Conservation (phyloP, 64 coral and sea anemone genomes). For the Cladopsammia gracilis region DNA sequence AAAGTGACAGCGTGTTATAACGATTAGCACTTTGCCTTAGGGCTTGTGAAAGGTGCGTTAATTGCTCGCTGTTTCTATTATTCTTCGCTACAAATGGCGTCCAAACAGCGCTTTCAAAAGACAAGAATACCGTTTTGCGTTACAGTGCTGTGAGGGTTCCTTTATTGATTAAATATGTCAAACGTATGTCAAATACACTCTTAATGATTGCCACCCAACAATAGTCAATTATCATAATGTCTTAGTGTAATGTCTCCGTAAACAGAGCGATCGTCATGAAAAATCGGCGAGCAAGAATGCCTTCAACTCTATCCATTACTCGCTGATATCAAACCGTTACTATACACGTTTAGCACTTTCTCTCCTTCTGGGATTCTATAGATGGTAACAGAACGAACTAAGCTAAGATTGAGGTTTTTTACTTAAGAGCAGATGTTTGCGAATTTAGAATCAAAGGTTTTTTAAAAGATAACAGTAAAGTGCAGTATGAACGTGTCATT, state of each 20-base stretch:
- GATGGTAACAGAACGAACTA: background rate
- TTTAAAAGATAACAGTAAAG: conserved; percentile 24
- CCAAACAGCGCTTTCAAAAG: conserved; percentile 17
- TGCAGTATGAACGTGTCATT: conserved; percentile 8
- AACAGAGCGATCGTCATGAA: conserved; percentile 26
- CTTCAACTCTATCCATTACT: background rate
- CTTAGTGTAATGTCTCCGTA: conserved; percentile 37
- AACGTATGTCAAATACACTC: conserved; percentile 47
- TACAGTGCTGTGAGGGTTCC: conserved; percentile 20
- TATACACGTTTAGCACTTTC: background rate
- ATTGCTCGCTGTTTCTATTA: conserved; percentile 41
- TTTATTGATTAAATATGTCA: conserved; percentile 49
- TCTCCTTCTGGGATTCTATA: background rate
- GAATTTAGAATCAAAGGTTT: conserved; percentile 12
- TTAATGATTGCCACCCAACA: conserved; percentile 63
- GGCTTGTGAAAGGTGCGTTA: conserved; percentile 46
- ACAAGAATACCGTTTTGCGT: conserved; percentile 46
- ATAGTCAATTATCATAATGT: conserved; percentile 59
- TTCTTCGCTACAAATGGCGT: conserved; percentile 35
- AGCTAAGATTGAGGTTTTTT: background rate
- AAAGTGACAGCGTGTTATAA: conserved; percentile 56
- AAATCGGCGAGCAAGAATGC: background rate
- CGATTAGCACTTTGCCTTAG: conserved; percentile 61
- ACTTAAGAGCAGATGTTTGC: background rate
- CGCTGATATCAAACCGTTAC: background rate